A percentile compares a stretch with the other conserved stretches of the same genome.
Conservation (phyloP, 2,113 vertebrate species). For the Willisornis vidua region DNA sequence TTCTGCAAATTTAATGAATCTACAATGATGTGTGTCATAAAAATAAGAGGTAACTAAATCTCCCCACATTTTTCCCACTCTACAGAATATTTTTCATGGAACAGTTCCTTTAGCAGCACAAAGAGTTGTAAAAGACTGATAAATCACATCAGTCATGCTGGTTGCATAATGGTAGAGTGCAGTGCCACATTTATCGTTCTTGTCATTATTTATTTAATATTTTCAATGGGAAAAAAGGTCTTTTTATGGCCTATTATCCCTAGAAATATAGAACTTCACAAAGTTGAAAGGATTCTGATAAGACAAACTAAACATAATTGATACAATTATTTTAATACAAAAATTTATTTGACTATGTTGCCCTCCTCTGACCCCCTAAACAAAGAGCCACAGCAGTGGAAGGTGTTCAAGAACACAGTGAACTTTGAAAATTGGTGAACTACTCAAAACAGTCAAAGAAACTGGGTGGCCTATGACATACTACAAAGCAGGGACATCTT, state of each 20-base stretch:
- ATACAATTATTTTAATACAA: neutral
- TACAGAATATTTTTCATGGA: slow-evolving; percentile 3
- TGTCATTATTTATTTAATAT: slow-evolving; percentile 33
- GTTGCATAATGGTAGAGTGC: neutral
- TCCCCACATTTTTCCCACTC: neutral
- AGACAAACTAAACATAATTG: neutral
- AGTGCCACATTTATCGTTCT: neutral
- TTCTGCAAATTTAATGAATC: neutral
- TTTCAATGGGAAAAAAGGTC: neutral
- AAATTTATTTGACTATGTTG: neutral
- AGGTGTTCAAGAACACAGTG: neutral
- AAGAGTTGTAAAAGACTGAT: neutral
- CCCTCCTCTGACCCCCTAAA: neutral
- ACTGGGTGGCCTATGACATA: neutral
- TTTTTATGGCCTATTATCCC: neutral
- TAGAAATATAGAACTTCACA: neutral
- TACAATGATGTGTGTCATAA: neutral
- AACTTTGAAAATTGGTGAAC: neutral
- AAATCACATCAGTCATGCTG: neutral
- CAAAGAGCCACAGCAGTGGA: neutral
- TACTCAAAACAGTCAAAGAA: neutral
- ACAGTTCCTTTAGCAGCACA: neutral
- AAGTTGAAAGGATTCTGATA: neutral
- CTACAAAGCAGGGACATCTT: neutral
- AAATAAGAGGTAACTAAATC: neutral